phyloP scores from a whole-genome alignment of 2,113 vertebrate genomes.

The Zootoca vivipara region DNA sequence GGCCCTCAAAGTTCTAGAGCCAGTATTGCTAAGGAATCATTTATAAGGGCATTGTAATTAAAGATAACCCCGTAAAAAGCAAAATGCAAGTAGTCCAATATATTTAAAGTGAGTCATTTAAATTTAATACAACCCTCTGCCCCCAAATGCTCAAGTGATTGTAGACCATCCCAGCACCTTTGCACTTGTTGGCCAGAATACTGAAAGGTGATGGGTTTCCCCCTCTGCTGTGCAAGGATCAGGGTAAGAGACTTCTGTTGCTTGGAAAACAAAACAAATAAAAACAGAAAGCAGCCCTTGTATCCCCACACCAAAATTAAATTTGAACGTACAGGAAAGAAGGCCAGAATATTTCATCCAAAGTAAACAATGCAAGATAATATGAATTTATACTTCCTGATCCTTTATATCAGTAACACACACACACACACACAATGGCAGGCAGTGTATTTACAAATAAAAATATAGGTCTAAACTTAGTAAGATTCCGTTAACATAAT shows the following conservation, averaged over 20 bases:
- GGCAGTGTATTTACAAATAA: not conserved
- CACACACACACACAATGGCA: no score
- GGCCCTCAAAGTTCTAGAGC: no score
- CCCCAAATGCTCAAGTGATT: not conserved
- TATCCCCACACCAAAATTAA: not conserved
- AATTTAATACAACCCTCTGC: not conserved
- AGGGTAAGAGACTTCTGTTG: not conserved
- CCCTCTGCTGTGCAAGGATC: not conserved
- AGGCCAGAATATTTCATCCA: not conserved
- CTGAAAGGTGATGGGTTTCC: not conserved
- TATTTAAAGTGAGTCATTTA: not conserved
- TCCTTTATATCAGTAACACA: not conserved
- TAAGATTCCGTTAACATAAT: slow-evolving; percentile 20
- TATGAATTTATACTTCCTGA: not conserved
- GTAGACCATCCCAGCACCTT: not conserved
- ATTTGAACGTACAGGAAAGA: not conserved
- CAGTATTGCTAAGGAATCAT: not conserved
- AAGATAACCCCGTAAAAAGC: not conserved
- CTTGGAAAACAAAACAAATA: not conserved
- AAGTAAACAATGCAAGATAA: not conserved
- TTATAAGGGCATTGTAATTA: not conserved
- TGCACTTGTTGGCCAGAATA: not conserved
- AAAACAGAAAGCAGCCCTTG: not conserved
- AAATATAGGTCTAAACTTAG: fast-evolving
- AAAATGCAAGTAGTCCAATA: not conserved